Conservation (phyloP, 2,888 invertebrate species). For the Pelosia muscerda region DNA sequence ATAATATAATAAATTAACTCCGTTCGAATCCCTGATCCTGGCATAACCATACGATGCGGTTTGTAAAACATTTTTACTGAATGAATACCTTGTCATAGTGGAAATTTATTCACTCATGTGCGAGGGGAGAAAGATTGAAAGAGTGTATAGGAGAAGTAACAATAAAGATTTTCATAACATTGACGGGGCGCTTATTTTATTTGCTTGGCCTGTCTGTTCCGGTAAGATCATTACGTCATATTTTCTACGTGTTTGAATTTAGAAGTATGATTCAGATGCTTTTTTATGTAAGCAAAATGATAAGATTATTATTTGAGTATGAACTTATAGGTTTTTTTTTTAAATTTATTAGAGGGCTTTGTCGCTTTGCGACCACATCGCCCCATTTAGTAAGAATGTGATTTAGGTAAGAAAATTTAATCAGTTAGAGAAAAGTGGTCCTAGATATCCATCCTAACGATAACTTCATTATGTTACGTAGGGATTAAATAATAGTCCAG, state of each 20-base stretch:
- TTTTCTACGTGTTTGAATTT: constrained; percentile 19
- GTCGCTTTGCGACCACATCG: too few species aligned
- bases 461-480: too few species aligned
- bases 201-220: constrained; percentile 16
- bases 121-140: constrained; percentile 5
- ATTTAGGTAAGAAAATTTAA: too few species aligned
- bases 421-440: too few species aligned
- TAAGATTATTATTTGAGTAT: background rate
- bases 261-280: background rate
- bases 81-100: constrained; percentile 20
- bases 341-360: too few species aligned
- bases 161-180: constrained; percentile 45
- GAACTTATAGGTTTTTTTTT: too few species aligned
- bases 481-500: too few species aligned
- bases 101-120: constrained; percentile 18
- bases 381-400: too few species aligned
- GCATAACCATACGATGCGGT: constrained; percentile 1
- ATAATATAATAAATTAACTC: too few species aligned
- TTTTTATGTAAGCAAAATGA: background rate
- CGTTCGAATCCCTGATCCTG: background rate
- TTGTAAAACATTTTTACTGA: constrained; percentile 15
- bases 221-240: constrained; percentile 17
- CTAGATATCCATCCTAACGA: too few species aligned
- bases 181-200: constrained; percentile 33
- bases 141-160: constrained; percentile 17